phyloP scores from a whole-genome alignment of 2,797 vertebrate genomes.

The Bovichtus diacanthus region DNA sequence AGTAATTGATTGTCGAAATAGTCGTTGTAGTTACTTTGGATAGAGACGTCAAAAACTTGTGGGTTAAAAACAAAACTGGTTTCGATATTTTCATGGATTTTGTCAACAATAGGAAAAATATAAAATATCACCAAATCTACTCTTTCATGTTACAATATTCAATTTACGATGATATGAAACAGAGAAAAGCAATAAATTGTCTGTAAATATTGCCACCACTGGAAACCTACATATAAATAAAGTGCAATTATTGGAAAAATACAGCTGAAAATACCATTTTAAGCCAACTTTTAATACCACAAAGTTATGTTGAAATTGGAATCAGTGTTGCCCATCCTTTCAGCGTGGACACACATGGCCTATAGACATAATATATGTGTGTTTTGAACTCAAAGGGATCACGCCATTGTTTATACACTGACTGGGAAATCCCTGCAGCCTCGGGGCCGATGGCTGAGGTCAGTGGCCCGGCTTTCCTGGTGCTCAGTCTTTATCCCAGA shows the following conservation, averaged over 20 bases:
- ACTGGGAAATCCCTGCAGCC: slow-evolving; percentile 41
- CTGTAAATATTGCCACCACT: no score
- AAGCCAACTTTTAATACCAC: background rate
- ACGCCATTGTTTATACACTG: slow-evolving; percentile 17
- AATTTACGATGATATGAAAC: background rate
- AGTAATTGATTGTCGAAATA: background rate
- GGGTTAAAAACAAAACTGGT: no score
- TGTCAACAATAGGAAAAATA: background rate
- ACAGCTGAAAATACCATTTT: background rate
- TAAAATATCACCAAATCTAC: background rate
- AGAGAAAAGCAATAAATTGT: background rate
- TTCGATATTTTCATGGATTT: background rate
- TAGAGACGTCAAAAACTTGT: no score
- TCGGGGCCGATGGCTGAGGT: slow-evolving; percentile 24
- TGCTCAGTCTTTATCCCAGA: slow-evolving; percentile 29
- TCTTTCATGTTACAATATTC: accelerated
- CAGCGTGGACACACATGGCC: slow-evolving; percentile 14
- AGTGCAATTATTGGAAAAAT: no score
- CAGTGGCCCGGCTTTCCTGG: slow-evolving; percentile 7
- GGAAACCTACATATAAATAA: no score
- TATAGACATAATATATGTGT: slow-evolving; percentile 16
- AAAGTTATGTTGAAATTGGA: background rate
- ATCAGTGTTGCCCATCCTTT: background rate
- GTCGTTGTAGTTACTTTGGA: no score
- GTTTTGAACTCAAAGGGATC: slow-evolving; percentile 14